Base-by-base conservation (phyloP, 1,140 invertebrate species). In the Callitettix versicolor region DNA sequence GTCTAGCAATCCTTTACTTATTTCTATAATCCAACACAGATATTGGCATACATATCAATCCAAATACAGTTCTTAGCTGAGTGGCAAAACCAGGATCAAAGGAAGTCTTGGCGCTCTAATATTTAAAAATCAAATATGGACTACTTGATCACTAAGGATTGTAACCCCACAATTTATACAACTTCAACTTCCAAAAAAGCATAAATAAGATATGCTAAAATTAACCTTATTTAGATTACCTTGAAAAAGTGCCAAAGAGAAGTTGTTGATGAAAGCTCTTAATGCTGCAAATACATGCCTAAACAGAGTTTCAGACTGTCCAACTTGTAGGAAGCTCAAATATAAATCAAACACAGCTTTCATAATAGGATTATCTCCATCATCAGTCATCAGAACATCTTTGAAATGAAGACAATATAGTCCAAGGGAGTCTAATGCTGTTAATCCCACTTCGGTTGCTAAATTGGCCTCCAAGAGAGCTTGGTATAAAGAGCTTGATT, bases 221-320 rank as follows among this genome's bases (percentile, higher is more conserved):
- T n/a, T n/a, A n/a, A n/a, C n/a, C n/a, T n/a, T n/a, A n/a, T n/a
- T n/a, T n/a, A n/a, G n/a, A n/a, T 30, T 30, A 84, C 83, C 86
- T 81, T 87, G 79, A 73, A 89, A 91, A 18, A 91, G 67, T 9
- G 82, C 82, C 57, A 79, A 76, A 52, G 88, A 87, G 65, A 88
- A 91, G 71, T 94, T 91, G 69, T 91, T 93, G 30, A 96, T 86
- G 63, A 95, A 95, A 1, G 88, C 84, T 62, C 92, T 77, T 21
- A 96, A 71, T 0, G 88, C 85, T 9, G 91, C 91, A 71, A 97
- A 95, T 3, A 94, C 80, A 67, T 96, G 91, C 61, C 88, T 86
- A 61, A 91, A 84, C 21, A 96, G 71, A 11, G 77, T 82, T 69
- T 96, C 93, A 24, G 91, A 94, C 67, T 96, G 93, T 3, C 90